Conservation (phyloP, 2,113 vertebrate genomes). For the Anhinga anhinga region DNA sequence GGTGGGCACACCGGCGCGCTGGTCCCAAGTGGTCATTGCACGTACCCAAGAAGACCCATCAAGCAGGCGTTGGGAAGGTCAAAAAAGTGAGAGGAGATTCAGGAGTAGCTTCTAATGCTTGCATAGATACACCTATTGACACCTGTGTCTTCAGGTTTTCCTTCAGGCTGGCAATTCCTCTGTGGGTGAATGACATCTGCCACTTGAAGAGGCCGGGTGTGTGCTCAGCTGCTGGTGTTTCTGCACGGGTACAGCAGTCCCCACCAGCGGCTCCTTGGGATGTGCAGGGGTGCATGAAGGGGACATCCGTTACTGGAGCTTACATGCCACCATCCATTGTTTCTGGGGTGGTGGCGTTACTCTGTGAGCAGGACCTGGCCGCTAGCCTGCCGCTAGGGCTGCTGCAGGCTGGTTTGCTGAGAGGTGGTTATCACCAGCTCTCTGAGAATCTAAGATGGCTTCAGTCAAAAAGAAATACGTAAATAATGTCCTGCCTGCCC, state of each 20-base stretch:
- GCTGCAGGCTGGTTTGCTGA: neutral
- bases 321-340: rapidly evolving
- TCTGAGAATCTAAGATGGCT: neutral
- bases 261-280: neutral
- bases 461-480: neutral
- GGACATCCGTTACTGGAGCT: rapidly evolving
- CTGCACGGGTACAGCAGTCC: neutral
- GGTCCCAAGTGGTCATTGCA: neutral
- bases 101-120: neutral
- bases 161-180: neutral
- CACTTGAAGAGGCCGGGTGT: neutral
- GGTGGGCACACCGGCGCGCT: neutral
- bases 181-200: neutral
- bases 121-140: neutral
- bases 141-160: neutral
- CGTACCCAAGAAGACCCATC: neutral
- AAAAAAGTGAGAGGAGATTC: neutral
- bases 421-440: neutral
- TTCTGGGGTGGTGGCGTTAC: neutral
- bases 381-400: neutral
- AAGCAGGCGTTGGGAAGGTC: neutral
- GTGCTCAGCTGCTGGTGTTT: neutral
- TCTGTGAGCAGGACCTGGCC: neutral
- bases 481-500: neutral
- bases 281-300: rapidly evolving